Evolutionary conservation across 2,113 vertebrate genomes (phyloP), one percentile per base, ranked within the genome.

Genomic region (Rhea pennata): DNA sequence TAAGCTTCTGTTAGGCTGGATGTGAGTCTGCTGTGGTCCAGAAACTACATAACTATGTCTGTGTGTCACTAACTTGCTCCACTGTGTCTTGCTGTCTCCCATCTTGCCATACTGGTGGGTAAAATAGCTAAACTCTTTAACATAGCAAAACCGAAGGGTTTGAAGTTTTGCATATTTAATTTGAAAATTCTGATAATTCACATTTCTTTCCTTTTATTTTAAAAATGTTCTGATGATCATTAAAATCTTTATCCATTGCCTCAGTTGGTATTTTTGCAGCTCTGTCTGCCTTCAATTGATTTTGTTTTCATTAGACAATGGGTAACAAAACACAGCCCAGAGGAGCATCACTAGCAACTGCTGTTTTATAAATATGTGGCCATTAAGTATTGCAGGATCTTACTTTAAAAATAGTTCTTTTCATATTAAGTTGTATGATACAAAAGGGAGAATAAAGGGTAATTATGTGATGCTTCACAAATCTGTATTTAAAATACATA

Each of bases 401-500:
- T 89, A 58, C 76, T 93, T 95, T 70, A 77, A 91, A 97, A 95
- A 46, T 87, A 94, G 15, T 5, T 73, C 48, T 82, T 92, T 86
- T 90, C 40, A 29, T 85, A 73, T 74, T 21, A 67, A 83, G 84
- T 84, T 69, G 10, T 66, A 59, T 46, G 29, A 62, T n/a, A 90
- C 58, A 87, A 95, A 91, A 88, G 14, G 69, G 54, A 87, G 24
- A 87, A 93, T 75, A 91, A 87, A 89, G 88, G 62, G 40, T 77
- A 91, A 93, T 96, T 92, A 85, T 79, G 48, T 81, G 88, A 90
- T 69, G 61, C 29, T 84, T 84, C 86, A 78, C 39, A 92, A 53
- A 93, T 92, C 53, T 92, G 48, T 75, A 65, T 92, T 88, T 96
- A 84, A 96, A 91, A 42, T 88, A 69, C 93, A 87, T 95, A 91